Percentiles rank a stretch among this genome's conserved stretches.
Evolutionary conservation across 1,140 invertebrate species (phyloP).

Genomic region (Lepidurus couesii): DNA sequence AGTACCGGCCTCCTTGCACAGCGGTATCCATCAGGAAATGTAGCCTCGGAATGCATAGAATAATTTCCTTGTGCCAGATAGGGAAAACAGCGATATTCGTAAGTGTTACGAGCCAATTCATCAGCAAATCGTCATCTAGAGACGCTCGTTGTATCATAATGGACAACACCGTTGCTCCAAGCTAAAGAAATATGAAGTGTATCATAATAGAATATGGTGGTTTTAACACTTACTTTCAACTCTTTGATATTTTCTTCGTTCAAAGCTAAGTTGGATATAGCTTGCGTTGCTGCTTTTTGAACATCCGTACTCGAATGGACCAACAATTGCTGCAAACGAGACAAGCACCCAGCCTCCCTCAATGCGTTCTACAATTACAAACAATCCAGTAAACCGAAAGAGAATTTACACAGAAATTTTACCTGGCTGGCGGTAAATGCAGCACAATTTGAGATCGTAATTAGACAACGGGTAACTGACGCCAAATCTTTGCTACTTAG

Average conservation of each 20-base stretch:
- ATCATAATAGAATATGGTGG: neutral
- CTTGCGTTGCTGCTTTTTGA: constrained; percentile 46
- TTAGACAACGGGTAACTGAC: constrained; percentile 49
- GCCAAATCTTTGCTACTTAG: constrained; percentile 49
- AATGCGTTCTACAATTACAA: constrained; percentile 47
- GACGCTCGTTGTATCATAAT: neutral
- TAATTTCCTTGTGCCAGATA: constrained; percentile 49
- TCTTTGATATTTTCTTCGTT: constrained; percentile 52
- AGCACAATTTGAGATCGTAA: constrained; percentile 52
- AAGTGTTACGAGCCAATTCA: constrained; percentile 46
- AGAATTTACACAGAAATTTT: constrained; percentile 32
- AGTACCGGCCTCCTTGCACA: constrained; percentile 9
- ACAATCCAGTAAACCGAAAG: constrained; percentile 26
- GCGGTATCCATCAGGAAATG: constrained; percentile 46
- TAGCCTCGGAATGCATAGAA: constrained; percentile 44
- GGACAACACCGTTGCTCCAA: neutral
- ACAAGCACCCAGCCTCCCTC: constrained; percentile 51
- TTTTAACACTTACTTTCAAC: constrained; percentile 45
- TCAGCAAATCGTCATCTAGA: constrained; percentile 39
- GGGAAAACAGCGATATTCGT: constrained; percentile 49
- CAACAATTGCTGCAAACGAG: constrained; percentile 48
- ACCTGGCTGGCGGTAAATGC: constrained; percentile 55
- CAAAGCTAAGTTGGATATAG: constrained; percentile 52
- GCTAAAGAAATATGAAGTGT: constrained; percentile 11
- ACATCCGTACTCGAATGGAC: constrained; percentile 44